Evolutionary conservation across 2,113 vertebrate genomes (phyloP).

Genomic region (Alligator sinensis): DNA sequence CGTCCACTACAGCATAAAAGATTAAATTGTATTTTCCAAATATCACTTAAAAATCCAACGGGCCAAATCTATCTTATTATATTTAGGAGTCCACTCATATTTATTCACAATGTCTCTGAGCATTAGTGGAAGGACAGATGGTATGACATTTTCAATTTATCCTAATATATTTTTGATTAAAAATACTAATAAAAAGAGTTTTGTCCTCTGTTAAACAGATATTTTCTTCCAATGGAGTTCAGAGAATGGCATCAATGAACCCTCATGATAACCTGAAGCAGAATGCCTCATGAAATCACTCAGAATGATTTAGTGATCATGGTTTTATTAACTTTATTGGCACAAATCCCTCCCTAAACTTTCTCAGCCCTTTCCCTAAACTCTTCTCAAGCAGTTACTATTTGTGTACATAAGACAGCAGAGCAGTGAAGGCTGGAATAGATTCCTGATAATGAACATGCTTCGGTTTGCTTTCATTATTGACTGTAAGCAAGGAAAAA

Average conservation of each 20-base stretch:
- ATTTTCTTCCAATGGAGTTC: accelerated
- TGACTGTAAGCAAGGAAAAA: neutral
- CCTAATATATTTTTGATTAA: neutral
- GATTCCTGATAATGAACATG: neutral
- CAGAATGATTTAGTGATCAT: neutral
- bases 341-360: neutral
- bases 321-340: accelerated
- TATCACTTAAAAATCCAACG: neutral
- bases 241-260: neutral
- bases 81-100: neutral
- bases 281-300: neutral
- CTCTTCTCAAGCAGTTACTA: neutral
- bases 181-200: neutral
- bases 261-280: neutral
- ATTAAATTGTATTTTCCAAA: neutral
- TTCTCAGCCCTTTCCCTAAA: too few species aligned
- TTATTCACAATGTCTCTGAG: neutral
- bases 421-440: neutral
- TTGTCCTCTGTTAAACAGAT: neutral
- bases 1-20: neutral
- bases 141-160: neutral
- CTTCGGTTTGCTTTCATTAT: accelerated
- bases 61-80: neutral
- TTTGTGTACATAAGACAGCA: neutral
- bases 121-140: neutral